Percentiles rank a stretch among this genome's conserved stretches.
Conservation (phyloP, 1,140 invertebrate genomes). For the Drosophila ogumai region DNA sequence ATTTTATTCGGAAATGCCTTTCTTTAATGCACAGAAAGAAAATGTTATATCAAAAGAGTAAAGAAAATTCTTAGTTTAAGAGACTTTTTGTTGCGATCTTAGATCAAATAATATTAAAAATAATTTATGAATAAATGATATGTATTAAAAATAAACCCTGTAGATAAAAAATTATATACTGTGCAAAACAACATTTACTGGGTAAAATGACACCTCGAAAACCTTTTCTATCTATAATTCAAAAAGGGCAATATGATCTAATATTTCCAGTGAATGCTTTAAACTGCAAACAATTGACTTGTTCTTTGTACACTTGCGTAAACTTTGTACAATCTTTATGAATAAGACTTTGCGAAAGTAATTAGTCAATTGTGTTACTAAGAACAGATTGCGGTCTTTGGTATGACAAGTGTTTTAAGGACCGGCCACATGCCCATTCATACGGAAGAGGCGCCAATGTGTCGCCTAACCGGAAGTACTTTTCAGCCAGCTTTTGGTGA, state of each 20-base stretch:
- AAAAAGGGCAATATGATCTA: no score
- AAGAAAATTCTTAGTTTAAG: not conserved
- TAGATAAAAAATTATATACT: not conserved
- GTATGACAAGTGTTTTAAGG: slow-evolving; percentile 15
- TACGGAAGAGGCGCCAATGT: not conserved
- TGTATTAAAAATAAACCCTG: not conserved
- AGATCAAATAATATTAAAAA: not conserved
- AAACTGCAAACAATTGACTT: not conserved
- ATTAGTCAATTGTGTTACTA: slow-evolving; percentile 18
- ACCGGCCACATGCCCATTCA: not conserved
- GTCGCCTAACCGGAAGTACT: slow-evolving; percentile 4
- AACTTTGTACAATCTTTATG: not conserved
- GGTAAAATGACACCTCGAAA: not conserved
- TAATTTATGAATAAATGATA: no score
- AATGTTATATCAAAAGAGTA: not conserved
- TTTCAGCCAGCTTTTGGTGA: no score
- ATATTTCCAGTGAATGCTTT: not conserved
- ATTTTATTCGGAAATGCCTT: slow-evolving; percentile 1
- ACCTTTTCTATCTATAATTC: not conserved
- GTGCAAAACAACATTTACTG: not conserved
- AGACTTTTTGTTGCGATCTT: not conserved
- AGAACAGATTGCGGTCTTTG: slow-evolving; percentile 16
- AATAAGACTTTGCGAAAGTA: slow-evolving; percentile 8
- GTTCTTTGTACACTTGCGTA: slow-evolving; percentile 1
- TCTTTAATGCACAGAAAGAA: not conserved